A percentile compares a stretch with the other conserved stretches of the same genome.
Conservation (phyloP, 2,888 invertebrate species). For the Chalcosyrphus nemorum region DNA sequence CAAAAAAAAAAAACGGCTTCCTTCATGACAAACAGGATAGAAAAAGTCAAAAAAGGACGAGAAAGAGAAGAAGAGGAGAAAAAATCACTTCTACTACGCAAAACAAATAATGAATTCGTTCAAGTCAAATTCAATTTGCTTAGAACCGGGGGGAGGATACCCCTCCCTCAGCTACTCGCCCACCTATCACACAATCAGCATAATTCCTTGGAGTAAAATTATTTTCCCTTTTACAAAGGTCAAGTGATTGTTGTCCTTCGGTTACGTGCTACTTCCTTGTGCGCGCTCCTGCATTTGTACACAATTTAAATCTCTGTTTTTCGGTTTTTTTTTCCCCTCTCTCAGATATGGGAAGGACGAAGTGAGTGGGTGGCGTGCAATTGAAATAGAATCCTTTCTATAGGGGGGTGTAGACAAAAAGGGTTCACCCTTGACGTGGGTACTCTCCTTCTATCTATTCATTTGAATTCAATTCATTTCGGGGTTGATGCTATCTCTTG, state of each 20-base stretch:
- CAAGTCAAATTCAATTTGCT: conserved; percentile 53
- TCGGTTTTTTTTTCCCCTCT: background rate
- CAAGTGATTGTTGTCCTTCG: conserved; percentile 41
- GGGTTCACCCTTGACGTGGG: conserved; percentile 43
- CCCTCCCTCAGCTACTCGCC: background rate
- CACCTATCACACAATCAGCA: background rate
- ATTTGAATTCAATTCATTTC: conserved; percentile 10
- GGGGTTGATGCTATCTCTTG: background rate
- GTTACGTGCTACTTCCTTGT: background rate
- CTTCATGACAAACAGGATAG: background rate
- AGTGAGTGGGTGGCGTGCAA: background rate
- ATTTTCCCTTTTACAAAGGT: conserved; percentile 23
- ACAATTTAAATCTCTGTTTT: background rate
- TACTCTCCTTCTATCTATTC: conserved; percentile 30
- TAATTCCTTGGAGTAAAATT: conserved; percentile 24
- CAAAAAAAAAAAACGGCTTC: conserved; percentile 13
- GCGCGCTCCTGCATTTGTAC: background rate
- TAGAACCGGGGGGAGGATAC: conserved; percentile 6
- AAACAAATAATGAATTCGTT: conserved; percentile 54
- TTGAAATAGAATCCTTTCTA: conserved; percentile 29
- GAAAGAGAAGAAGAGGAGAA: background rate
- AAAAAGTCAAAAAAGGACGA: background rate
- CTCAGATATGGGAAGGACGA: background rate
- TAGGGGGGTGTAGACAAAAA: conserved; percentile 37
- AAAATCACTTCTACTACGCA: conserved; percentile 44